Evolutionary conservation across 2,113 vertebrate genomes (phyloP), one percentile per base, ranked within the genome.

Genomic region (Amia ocellicauda): DNA sequence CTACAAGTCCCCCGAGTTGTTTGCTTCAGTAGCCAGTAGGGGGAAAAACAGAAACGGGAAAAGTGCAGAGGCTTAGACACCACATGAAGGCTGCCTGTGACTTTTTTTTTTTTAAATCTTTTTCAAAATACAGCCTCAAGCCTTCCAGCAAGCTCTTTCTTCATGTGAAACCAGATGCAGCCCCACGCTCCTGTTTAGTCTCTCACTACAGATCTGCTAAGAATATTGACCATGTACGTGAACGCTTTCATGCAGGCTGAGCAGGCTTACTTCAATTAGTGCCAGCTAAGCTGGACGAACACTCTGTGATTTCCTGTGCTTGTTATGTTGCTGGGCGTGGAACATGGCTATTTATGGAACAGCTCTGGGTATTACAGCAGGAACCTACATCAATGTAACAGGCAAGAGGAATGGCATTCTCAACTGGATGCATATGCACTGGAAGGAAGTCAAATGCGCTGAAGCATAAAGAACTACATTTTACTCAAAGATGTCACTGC

Each of bases 291-390:
- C 75, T 73, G 70, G 76, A 74, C 70, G 76, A 78, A 73, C 72
- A 74, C 71, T 78, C 76, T 75, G 78, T 16, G 63, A 74, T 79
- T 86, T 89, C 84, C 86, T 86, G 79, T 68, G 74, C 70, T 80
- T 82, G 82, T 85, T 85, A 83, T 79, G 78, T 75, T 69, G 66
- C 78, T 59, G 77, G 75, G 82, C 55, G 78, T 77, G 78, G 78
- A 77, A 75, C 66, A 71, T 63, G 81, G 73, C 84, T 90, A 90
- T 93, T 91, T 88, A 83, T 85, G 86, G 85, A 86, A 78, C 76
- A 79, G 74, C 81, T 78, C 75, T 61, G 82, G 75, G 80, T 83
- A 81, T 76, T 81, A 85, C 77, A 79, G 79, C 77, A 58, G 64
- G 43, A 69, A 85, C 78, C 86, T 82, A 78, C 83, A 88, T 36